A percentile compares a stretch with the other conserved stretches of the same genome.
phyloP scores from a whole-genome alignment of 2,113 vertebrate species.

The Eira barbara region DNA sequence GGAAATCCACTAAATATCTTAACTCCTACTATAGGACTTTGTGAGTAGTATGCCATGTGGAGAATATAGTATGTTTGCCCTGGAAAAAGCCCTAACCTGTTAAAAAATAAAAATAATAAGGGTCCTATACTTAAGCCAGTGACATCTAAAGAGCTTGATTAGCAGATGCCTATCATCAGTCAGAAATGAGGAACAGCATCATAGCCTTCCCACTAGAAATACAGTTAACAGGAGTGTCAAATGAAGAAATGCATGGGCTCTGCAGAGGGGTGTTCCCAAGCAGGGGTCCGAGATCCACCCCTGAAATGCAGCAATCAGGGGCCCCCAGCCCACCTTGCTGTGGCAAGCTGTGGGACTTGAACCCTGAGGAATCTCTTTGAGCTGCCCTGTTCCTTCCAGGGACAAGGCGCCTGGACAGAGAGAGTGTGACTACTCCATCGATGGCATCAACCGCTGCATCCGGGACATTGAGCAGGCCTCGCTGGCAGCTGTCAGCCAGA shows the following conservation, averaged over 20 bases:
- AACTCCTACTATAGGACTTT: background rate
- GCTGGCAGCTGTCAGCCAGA: slow-evolving; percentile 94
- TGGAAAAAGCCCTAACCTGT: background rate
- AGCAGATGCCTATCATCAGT: background rate
- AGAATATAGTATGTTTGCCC: background rate
- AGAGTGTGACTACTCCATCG: slow-evolving; percentile 97
- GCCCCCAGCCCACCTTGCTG: background rate
- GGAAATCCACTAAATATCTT: background rate
- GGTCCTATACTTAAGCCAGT: background rate
- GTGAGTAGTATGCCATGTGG: background rate
- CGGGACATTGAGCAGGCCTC: slow-evolving; percentile 98
- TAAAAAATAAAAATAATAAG: background rate
- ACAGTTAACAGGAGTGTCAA: background rate
- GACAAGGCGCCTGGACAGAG: slow-evolving; percentile 98
- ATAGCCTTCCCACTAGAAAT: background rate
- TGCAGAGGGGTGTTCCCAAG: background rate
- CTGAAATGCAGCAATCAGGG: background rate
- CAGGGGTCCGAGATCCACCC: background rate
- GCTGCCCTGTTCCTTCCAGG: slow-evolving; percentile 78
- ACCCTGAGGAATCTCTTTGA: background rate
- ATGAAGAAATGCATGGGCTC: background rate
- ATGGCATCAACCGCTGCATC: slow-evolving; percentile 97
- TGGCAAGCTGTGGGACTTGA: background rate
- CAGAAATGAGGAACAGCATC: background rate
- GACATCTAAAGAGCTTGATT: background rate